These are phyloP conservation scores for Cantharis rustica DNA, from an alignment of 2,888 invertebrate species.

Conservation along the genomic window DNA sequence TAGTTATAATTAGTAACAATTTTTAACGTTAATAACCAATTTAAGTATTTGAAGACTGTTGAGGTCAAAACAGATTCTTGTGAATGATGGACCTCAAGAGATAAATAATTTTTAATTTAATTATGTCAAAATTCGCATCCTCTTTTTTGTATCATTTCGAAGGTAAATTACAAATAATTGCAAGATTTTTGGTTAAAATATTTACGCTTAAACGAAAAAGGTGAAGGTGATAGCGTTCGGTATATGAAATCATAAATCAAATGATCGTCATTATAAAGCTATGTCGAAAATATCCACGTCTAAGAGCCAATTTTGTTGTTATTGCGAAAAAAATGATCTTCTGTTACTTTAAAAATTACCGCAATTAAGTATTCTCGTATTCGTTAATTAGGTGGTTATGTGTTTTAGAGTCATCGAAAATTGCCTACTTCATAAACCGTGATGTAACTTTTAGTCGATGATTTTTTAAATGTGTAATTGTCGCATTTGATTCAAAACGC, in stretches of 20 bases:
- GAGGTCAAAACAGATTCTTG: not conserved
- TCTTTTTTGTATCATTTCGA: not conserved
- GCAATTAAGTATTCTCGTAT: not conserved
- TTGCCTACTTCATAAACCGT: not conserved
- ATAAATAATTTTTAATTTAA: not conserved
- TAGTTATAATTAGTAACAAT: not conserved
- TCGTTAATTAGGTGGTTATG: not conserved
- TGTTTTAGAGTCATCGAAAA: not conserved
- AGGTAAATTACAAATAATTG: not conserved
- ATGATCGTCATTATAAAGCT: not conserved
- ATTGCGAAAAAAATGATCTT: not conserved
- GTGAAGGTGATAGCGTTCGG: not conserved
- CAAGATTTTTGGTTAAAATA: not conserved
- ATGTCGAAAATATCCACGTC: not conserved
- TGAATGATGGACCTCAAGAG: not conserved
- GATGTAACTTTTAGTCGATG: not conserved
- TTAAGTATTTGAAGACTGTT: not conserved
- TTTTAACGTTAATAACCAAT: not conserved
- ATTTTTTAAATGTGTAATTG: not conserved
- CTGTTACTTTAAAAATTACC: not conserved
- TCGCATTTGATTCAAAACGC: not conserved
- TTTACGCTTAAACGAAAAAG: not conserved
- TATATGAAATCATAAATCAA: constrained; percentile 1
- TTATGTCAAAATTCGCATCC: not conserved
- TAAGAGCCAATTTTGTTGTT: not conserved